These are phyloP conservation scores for Sinosuthora webbiana DNA, from an alignment of 2,113 vertebrate genomes.

Conservation along the genomic window DNA sequence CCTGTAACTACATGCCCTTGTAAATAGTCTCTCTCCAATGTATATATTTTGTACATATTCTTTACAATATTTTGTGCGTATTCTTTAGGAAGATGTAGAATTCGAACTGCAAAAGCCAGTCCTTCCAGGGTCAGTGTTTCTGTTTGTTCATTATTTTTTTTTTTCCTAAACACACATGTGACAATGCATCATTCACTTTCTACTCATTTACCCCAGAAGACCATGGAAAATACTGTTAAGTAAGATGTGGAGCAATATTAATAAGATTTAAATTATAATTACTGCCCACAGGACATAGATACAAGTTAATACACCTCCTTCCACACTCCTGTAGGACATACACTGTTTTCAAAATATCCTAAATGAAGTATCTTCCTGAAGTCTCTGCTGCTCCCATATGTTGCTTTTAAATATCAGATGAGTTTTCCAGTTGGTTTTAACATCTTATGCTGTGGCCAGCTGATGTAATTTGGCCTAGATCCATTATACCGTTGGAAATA, in stretches of 20 bases:
- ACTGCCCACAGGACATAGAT: neutral
- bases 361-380: neutral
- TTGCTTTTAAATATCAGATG: conserved; percentile 34
- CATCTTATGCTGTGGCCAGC: conserved; percentile 38
- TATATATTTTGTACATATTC: neutral
- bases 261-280: neutral
- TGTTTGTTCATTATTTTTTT: neutral
- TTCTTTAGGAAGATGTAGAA: neutral
- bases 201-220: neutral
- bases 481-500: neutral
- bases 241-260: neutral
- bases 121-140: neutral
- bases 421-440: conserved; percentile 34
- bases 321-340: neutral
- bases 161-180: neutral
- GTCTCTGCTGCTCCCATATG: conserved; percentile 27
- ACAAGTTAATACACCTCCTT: neutral
- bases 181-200: neutral
- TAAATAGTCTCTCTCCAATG: neutral
- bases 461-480: conserved; percentile 28
- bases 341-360: neutral
- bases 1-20: neutral
- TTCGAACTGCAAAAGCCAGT: neutral
- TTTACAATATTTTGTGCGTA: neutral
- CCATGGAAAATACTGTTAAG: neutral